Percentiles rank a stretch among this genome's conserved stretches.
These are phyloP conservation scores for Nyctibius grandis DNA, from an alignment of 2,797 vertebrate genomes.

Conservation along the genomic window DNA sequence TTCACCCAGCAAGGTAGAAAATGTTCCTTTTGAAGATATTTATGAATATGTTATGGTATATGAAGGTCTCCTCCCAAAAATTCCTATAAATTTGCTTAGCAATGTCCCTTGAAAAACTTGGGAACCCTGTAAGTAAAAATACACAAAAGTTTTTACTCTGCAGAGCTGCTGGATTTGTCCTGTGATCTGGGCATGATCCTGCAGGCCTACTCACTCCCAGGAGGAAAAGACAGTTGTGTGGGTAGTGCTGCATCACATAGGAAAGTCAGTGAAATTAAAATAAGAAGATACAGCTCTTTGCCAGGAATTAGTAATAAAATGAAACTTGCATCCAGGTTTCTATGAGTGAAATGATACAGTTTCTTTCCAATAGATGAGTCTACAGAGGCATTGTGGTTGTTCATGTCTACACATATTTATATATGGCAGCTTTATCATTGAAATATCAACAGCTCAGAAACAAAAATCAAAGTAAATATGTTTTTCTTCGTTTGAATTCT, in stretches of 20 bases:
- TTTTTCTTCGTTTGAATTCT: background rate
- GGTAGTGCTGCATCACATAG: background rate
- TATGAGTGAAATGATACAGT: background rate
- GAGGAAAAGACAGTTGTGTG: background rate
- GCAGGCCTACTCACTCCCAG: background rate
- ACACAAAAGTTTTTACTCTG: background rate
- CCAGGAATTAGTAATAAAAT: background rate
- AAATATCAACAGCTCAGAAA: slow-evolving; percentile 22
- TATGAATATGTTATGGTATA: background rate
- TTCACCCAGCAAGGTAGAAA: background rate
- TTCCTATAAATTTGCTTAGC: background rate
- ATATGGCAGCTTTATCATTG: slow-evolving; percentile 6
- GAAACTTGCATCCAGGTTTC: background rate
- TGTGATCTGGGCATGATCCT: background rate
- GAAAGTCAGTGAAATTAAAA: background rate
- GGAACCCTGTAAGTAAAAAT: background rate
- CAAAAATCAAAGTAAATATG: background rate
- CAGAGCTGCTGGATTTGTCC: background rate
- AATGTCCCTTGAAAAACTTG: background rate
- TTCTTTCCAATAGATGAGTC: background rate
- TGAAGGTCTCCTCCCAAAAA: background rate
- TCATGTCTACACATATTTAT: background rate
- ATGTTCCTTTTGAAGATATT: background rate
- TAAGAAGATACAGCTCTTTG: background rate
- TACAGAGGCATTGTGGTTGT: background rate